Evolutionary conservation across 2,113 vertebrate species (phyloP).

Genomic region (Apodemus speciosus): DNA sequence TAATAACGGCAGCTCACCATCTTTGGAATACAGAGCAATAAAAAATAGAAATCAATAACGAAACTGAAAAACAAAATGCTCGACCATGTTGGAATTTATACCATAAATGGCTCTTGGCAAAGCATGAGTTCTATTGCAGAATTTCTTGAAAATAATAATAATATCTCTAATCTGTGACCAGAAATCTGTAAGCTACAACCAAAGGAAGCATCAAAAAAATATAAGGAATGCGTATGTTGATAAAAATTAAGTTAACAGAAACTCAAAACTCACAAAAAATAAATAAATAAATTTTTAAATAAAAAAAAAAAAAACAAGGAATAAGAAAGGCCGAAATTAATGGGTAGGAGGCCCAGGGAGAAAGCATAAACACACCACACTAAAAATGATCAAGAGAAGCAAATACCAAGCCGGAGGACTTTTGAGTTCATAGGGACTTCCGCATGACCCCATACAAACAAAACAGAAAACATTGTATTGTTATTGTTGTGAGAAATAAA

Average conservation of each 20-base stretch:
- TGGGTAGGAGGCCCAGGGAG: neutral
- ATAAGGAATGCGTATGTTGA: neutral
- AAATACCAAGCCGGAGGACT: neutral
- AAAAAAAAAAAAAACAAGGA: neutral
- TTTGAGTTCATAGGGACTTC: neutral
- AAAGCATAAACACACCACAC: neutral
- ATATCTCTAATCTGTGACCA: neutral
- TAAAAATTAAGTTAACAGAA: conserved; percentile 36
- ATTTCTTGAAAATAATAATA: conserved; percentile 52
- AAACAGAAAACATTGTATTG: conserved; percentile 36
- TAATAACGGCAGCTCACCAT: conserved; percentile 35
- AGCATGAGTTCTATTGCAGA: conserved; percentile 30
- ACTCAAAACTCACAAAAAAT: conserved; percentile 38
- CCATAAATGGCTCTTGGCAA: conserved; percentile 32
- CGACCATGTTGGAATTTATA: neutral
- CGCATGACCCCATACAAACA: conserved; percentile 44
- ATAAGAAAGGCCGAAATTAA: conserved; percentile 47
- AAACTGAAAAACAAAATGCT: conserved; percentile 25
- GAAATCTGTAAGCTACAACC: conserved; percentile 2
- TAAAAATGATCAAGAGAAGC: conserved; percentile 33
- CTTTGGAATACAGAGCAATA: conserved; percentile 25
- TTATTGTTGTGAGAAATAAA: conserved; percentile 43
- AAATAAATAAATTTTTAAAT: neutral
- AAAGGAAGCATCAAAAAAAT: conserved; percentile 37
- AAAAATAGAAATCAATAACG: conserved; percentile 45